Evolutionary conservation across 2,113 vertebrate species (phyloP).

Genomic region (Limnothrissa miodon): DNA sequence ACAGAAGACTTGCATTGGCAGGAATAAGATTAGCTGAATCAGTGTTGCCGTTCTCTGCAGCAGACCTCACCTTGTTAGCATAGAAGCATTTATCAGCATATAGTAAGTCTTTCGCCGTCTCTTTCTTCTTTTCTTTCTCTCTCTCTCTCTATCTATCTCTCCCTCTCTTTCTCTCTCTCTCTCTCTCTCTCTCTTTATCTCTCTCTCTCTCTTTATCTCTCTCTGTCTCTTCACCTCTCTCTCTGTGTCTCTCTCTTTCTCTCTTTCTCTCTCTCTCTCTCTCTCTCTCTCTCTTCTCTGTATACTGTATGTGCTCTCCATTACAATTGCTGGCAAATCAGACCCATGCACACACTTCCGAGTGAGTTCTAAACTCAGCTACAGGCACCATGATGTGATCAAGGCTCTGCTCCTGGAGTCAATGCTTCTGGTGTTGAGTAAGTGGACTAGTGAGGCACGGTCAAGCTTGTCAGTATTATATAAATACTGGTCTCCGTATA

Average conservation of each 20-base stretch:
- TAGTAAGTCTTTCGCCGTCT: not conserved
- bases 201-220: too few species aligned
- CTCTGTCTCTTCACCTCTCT: too few species aligned
- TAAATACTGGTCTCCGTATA: not conserved
- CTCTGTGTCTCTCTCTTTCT: not conserved
- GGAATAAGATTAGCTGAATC: not conserved
- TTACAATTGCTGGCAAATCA: not conserved
- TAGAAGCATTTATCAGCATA: not conserved
- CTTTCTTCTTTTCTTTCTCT: constrained; percentile 16
- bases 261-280: not conserved
- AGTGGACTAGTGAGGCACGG: too few species aligned
- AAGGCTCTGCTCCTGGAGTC: not conserved
- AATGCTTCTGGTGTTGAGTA: not conserved
- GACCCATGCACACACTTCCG: not conserved
- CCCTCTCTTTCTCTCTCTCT: not conserved
- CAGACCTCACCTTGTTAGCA: constrained; percentile 2
- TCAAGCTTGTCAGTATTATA: too few species aligned
- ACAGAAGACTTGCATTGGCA: not conserved
- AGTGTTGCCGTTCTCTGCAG: not conserved
- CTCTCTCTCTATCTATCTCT: not conserved
- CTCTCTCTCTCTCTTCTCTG: too few species aligned
- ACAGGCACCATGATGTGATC: not conserved
- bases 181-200: not conserved
- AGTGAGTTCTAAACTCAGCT: not conserved
- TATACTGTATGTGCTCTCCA: too few species aligned